Evolutionary conservation across 2,797 vertebrate genomes (phyloP), one percentile per base, ranked within the genome.

Genomic region (Sebastes flavidus): DNA sequence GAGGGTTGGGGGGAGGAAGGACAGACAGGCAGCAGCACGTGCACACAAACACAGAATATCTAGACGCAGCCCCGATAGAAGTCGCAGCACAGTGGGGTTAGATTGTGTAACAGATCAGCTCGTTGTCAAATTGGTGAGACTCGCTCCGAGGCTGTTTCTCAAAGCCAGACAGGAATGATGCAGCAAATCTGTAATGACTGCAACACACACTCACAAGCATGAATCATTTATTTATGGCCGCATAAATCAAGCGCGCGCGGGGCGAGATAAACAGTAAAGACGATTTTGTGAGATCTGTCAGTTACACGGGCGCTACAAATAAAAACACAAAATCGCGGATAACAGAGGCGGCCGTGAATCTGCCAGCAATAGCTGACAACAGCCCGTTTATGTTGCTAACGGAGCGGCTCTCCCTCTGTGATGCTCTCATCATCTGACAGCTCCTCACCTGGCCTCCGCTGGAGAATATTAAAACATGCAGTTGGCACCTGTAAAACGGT

Each of bases 181-280:
- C 88, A 89, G 92, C 88, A 90, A 80, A 90, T 85, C 81, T 86
- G 88, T 86, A 90, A 89, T 61, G 88, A 87, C 88, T 90, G 89
- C 88, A 88, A 88, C 82, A 58, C 82, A 87, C 81, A 55, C 80
- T 72, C 75, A 52, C 63, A 5, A 52, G 58, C 69, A 61, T 81
- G 87, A 87, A 88, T 93, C 85, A 89, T 88, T 90, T 90, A 92
- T 92, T 90, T 81, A 88, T 87, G 70, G 78, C 32, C 18, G 36
- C 81, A 83, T 87, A 84, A 89, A 87, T 90, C 86, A 80, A 60
- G 77, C 63, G 8, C 36, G 66, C 7, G 4, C 8, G 10, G 8
- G 10, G 72, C 14, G 70, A 74, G 81, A 87, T 85, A 84, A 90
- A 91, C 78, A 79, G 74, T 20, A 16, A 68, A 54, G 87, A 77